phyloP scores from a whole-genome alignment of 2,888 invertebrate species.

The Argyresthia albistria region DNA sequence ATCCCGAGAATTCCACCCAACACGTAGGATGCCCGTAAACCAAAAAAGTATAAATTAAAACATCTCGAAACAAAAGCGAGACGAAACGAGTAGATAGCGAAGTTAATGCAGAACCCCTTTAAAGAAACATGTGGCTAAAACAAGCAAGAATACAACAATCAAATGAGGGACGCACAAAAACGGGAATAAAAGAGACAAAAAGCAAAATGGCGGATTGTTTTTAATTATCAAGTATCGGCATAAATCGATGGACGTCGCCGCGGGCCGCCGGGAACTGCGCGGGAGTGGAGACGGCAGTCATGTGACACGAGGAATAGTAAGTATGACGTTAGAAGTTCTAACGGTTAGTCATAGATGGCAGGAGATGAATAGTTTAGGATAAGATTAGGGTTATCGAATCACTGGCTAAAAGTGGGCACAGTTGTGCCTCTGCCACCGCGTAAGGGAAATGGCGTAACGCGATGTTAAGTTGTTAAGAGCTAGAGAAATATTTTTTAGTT shows the following conservation, averaged over 20 bases:
- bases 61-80: conserved; percentile 40
- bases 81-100: conserved; percentile 42
- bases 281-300: conserved; percentile 23
- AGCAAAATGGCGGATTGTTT: conserved; percentile 71
- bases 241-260: conserved; percentile 70
- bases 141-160: conserved; percentile 57
- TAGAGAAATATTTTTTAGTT: no score
- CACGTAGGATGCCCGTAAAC: conserved; percentile 15
- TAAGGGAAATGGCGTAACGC: no score
- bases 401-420: no score
- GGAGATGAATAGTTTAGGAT: conserved; percentile 6
- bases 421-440: no score
- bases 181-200: conserved; percentile 64
- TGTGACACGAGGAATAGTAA: neutral
- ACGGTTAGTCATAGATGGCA: neutral
- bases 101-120: conserved; percentile 46
- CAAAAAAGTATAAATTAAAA: conserved; percentile 65
- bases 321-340: neutral
- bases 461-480: no score
- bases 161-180: conserved; percentile 70
- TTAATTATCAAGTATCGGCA: conserved; percentile 73
- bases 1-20: conserved; percentile 6
- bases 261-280: conserved; percentile 36
- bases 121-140: conserved; percentile 37
- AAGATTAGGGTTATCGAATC: no score